Base-by-base conservation (phyloP, 2,888 invertebrate genomes). In the Athalia circularis region DNA sequence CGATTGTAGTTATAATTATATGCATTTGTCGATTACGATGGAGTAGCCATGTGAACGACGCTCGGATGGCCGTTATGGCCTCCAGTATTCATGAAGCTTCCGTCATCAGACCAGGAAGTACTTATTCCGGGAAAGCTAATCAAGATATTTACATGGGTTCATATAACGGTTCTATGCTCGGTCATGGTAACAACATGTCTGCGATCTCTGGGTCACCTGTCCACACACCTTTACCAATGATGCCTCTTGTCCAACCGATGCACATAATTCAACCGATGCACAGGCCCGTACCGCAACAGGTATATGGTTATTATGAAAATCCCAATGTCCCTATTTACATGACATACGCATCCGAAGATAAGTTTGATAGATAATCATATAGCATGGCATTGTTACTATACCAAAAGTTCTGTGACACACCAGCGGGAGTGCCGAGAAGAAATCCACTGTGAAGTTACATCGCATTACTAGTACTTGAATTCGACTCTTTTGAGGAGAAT, bases 1-100 rank as follows among this genome's bases (percentile, higher is more conserved):
- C 96, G 9, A 95, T 97, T 81, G 92, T 97, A 77, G 95, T 97
- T 54, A 95, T 97, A 48, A 94, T 95, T n/a, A 97, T 97, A 83
- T 98, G 97, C 87, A 95, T 97, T 61, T 95, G 97, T 52, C 93
- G 97, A 13, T 90, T 96, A 86, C 92, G 95, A 80, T 94, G 95
- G 94, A 93, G 94, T 59, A 93, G 87, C 57, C 86, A 86, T 9
- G 83, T 88, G 6, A 88, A 86, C 77, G 88, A 89, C 29, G 85
- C 88, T 0, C 84, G 85, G 8, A 88, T 90, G 83, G 86, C 88
- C 3, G 85, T 86, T 1, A 86, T 87, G 83, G 85, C 89, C 0
- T 88, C 89, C 7, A 88, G 88, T 64, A 88, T 89, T 5, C 88
- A 89, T 64, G 90, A 90, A 64, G 88, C 88, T 0, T 89, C 90